Conservation (phyloP, 2,888 invertebrate genomes). For the Chaetoderma sp. region DNA sequence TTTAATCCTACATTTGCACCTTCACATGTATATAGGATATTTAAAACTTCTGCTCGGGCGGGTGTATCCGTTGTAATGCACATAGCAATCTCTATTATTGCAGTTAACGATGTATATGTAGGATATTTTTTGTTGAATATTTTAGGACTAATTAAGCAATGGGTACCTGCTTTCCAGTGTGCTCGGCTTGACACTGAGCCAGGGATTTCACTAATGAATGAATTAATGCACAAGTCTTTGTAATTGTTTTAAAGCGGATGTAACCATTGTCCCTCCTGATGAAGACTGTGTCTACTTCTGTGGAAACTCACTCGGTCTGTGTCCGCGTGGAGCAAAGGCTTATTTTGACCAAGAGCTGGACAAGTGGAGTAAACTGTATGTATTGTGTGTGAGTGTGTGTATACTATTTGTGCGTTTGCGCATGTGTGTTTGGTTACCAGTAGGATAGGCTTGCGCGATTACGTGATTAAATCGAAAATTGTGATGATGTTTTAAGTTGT, state of each 20-base stretch:
- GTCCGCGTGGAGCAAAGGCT: slow-evolving; percentile 70
- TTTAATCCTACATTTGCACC: too few relatives aligned
- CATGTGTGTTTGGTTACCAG: too few relatives aligned
- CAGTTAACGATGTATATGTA: neutral
- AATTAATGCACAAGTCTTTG: neutral
- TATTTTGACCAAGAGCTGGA: slow-evolving; percentile 70
- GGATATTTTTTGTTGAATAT: neutral
- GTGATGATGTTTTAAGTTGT: too few relatives aligned
- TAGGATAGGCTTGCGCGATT: too few relatives aligned
- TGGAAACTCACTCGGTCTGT: slow-evolving; percentile 74
- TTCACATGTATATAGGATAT: too few relatives aligned
- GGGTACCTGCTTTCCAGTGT: neutral
- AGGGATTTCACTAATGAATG: neutral
- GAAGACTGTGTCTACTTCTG: slow-evolving; percentile 73
- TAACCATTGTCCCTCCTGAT: slow-evolving; percentile 58
- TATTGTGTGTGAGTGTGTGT: slow-evolving; percentile 7
- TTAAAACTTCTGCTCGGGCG: too few relatives aligned
- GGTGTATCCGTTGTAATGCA: too few relatives aligned
- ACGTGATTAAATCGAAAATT: too few relatives aligned
- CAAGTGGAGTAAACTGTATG: slow-evolving; percentile 72
- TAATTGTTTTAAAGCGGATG: slow-evolving; percentile 57
- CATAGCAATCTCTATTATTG: too few relatives aligned
- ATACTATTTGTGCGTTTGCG: too few relatives aligned
- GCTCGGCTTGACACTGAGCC: neutral
- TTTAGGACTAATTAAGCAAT: neutral